These are phyloP conservation scores for Balaeniceps rex DNA, from an alignment of 2,113 vertebrate species.

Conservation along the genomic window DNA sequence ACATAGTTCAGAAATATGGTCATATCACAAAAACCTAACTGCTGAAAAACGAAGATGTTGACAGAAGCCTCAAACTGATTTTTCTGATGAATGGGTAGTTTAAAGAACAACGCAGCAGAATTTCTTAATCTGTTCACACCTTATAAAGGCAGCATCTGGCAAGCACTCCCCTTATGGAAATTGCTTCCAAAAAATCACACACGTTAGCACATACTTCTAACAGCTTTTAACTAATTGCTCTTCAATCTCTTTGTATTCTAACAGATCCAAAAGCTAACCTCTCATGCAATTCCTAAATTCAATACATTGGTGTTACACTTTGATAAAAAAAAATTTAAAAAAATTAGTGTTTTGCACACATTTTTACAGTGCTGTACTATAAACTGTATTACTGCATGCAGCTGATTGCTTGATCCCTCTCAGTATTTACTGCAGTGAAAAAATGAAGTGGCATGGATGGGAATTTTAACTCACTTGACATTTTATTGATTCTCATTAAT, in stretches of 20 bases:
- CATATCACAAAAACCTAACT: background rate
- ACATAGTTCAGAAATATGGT: background rate
- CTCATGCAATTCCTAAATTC: background rate
- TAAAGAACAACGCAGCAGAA: slow-evolving; percentile 18
- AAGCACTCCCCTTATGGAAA: background rate
- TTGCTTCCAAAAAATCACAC: background rate
- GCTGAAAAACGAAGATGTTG: background rate
- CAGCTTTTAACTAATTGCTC: background rate
- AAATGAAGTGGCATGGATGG: background rate
- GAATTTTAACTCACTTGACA: background rate
- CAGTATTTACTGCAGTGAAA: background rate
- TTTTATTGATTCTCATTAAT: background rate
- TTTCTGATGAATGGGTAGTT: background rate
- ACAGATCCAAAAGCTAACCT: background rate
- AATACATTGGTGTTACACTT: background rate
- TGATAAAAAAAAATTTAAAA: background rate
- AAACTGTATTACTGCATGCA: background rate
- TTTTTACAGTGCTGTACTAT: background rate
- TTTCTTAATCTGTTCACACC: slow-evolving; percentile 49
- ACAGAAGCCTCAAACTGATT: background rate
- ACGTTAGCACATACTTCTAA: background rate
- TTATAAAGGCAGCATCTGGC: slow-evolving; percentile 30
- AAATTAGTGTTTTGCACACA: background rate
- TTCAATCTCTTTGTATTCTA: background rate
- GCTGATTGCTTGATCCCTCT: background rate